Evolutionary conservation across 2,113 vertebrate species (phyloP).

Genomic region (Forbesichthys agassizii): DNA sequence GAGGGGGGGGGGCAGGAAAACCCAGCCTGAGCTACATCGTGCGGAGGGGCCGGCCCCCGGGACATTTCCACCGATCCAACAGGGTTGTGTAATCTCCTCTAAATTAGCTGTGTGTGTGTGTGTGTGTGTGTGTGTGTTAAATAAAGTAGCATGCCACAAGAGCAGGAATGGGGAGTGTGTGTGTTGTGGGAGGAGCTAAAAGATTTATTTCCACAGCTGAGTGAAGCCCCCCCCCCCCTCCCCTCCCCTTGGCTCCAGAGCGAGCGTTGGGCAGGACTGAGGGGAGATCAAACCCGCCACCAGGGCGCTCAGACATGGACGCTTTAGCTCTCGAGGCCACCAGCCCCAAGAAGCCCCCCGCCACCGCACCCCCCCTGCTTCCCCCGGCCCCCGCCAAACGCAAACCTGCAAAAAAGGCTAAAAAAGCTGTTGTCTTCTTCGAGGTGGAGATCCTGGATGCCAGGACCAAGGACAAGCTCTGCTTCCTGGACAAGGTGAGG

Average conservation of each 20-base stretch:
- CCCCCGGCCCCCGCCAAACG: slow-evolving; percentile 52
- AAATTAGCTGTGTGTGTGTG: slow-evolving; percentile 25
- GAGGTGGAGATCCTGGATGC: slow-evolving; percentile 98
- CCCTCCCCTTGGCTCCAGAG: slow-evolving; percentile 24
- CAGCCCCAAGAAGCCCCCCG: slow-evolving; percentile 53
- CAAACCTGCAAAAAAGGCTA: slow-evolving; percentile 82
- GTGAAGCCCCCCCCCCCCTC: slow-evolving; percentile 39
- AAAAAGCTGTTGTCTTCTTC: slow-evolving; percentile 92
- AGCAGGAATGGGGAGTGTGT: slow-evolving; percentile 49
- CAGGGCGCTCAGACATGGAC: slow-evolving; percentile 73
- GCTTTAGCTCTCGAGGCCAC: slow-evolving; percentile 77
- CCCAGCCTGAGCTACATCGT: no score
- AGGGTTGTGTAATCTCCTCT: slow-evolving; percentile 9
- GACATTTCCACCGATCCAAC: no score
- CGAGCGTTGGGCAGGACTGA: slow-evolving; percentile 24
- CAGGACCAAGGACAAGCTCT: slow-evolving; percentile 92
- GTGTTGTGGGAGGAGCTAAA: slow-evolving; percentile 13
- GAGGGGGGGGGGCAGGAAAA: no score
- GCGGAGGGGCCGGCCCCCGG: no score
- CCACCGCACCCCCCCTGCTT: slow-evolving; percentile 2
- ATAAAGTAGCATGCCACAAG: slow-evolving; percentile 61
- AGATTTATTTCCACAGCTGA: slow-evolving; percentile 78
- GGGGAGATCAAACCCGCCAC: slow-evolving; percentile 24
- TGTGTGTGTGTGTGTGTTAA: slow-evolving; percentile 57
- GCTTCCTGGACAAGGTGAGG: slow-evolving; percentile 95